Conservation (phyloP, 2,888 invertebrate genomes). For the Agapetus fuscipes region DNA sequence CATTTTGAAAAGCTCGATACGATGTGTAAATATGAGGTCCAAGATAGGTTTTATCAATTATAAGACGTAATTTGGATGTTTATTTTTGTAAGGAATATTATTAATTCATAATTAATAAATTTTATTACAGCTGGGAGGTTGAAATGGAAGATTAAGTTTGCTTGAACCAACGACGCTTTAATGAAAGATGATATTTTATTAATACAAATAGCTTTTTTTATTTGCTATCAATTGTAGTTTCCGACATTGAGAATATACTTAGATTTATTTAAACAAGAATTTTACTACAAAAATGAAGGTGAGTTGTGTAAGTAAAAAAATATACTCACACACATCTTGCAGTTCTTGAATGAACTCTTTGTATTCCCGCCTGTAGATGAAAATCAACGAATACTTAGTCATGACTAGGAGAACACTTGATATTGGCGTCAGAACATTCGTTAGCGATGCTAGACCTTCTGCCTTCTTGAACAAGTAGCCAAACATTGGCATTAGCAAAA, state of each 20-base stretch:
- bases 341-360: neutral
- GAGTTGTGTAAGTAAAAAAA: no score
- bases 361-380: neutral
- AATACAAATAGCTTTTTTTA: no score
- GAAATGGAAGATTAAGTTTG: no score
- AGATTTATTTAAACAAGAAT: neutral
- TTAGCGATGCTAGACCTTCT: neutral
- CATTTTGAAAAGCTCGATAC: no score
- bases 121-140: no score
- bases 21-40: no score
- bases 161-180: no score
- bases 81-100: neutral
- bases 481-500: neutral
- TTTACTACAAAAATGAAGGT: no score
- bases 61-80: neutral
- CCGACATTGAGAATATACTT: neutral
- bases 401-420: neutral
- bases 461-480: neutral
- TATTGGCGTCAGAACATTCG: neutral
- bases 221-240: no score
- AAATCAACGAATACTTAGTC: neutral
- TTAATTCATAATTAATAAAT: neutral
- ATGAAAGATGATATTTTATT: no score
- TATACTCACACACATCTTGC: neutral
- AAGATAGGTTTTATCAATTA: no score